A percentile compares a stretch with the other conserved stretches of the same genome.
These are phyloP conservation scores for Rhinoraja longicauda DNA, from an alignment of 2,797 vertebrate genomes.

Conservation along the genomic window DNA sequence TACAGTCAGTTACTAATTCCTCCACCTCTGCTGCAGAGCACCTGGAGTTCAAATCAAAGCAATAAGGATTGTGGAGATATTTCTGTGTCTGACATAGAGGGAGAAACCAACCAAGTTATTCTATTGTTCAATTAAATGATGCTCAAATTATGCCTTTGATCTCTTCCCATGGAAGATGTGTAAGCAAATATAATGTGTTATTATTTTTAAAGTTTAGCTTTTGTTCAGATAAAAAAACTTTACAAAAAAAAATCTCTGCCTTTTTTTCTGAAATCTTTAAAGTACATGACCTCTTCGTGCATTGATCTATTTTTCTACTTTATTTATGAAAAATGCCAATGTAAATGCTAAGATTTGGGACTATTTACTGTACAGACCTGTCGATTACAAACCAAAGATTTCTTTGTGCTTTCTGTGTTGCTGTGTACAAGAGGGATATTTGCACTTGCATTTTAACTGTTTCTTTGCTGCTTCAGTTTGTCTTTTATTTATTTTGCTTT, in stretches of 20 bases:
- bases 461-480: neutral
- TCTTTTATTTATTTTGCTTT: conserved; percentile 36
- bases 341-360: neutral
- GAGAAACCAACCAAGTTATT: neutral
- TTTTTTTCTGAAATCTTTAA: conserved; percentile 33
- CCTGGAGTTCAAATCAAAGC: conserved; percentile 21
- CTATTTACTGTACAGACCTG: conserved; percentile 35
- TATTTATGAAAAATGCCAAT: conserved; percentile 36
- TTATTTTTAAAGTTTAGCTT: conserved; percentile 37
- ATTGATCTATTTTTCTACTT: conserved; percentile 39
- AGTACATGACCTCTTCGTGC: conserved; percentile 29
- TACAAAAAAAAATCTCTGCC: neutral
- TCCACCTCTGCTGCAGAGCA: neutral
- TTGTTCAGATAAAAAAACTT: conserved; percentile 18
- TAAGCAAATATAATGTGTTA: conserved; percentile 37
- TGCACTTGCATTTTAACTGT: conserved; percentile 34
- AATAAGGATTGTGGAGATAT: neutral
- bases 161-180: conserved; percentile 36
- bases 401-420: conserved; percentile 35
- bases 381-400: conserved; percentile 33
- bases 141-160: conserved; percentile 33
- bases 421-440: neutral
- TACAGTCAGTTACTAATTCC: neutral
- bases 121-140: conserved; percentile 14
- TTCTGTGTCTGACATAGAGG: neutral